A percentile compares a stretch with the other conserved stretches of the same genome.
Evolutionary conservation across 2,888 invertebrate species (phyloP).

Genomic region (Linhomoeus sp.): DNA sequence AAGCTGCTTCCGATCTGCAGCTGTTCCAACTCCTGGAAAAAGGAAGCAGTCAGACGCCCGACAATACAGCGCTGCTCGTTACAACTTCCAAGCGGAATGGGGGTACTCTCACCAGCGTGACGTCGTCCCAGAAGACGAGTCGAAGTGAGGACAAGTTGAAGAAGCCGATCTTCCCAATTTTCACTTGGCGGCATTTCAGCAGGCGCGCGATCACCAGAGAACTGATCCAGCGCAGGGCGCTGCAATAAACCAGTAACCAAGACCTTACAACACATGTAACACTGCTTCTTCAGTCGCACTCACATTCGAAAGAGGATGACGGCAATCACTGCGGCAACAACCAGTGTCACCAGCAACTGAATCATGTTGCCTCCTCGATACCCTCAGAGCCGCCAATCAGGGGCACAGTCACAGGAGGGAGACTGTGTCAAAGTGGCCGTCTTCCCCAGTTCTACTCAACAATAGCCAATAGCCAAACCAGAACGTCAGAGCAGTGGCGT

Average conservation of each 20-base stretch:
- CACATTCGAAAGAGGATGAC: too few relatives aligned
- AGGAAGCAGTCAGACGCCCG: background rate
- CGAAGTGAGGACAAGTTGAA: constrained; percentile 12
- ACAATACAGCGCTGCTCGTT: background rate
- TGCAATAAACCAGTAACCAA: constrained; percentile 15
- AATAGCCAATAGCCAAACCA: too few relatives aligned
- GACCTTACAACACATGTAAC: too few relatives aligned
- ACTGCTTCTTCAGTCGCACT: too few relatives aligned
- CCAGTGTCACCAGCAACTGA: too few relatives aligned
- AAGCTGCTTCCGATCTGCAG: constrained; percentile 28
- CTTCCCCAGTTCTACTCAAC: too few relatives aligned
- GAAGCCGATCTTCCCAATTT: constrained; percentile 6
- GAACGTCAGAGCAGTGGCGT: too few relatives aligned
- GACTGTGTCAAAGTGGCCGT: too few relatives aligned
- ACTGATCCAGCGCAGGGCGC: constrained; percentile 25
- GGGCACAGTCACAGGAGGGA: too few relatives aligned
- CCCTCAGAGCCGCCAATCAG: too few relatives aligned
- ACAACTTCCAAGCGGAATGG: background rate
- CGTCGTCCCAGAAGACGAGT: constrained; percentile 7
- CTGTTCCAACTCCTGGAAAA: constrained; percentile 25
- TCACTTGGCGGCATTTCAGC: constrained; percentile 7
- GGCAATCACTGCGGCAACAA: too few relatives aligned
- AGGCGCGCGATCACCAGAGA: constrained; percentile 21
- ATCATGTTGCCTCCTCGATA: too few relatives aligned
- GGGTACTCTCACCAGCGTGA: constrained; percentile 3